Evolutionary conservation across 2,888 invertebrate species (phyloP), one percentile per base, ranked within the genome.

Genomic region (Agriotes lineatus): DNA sequence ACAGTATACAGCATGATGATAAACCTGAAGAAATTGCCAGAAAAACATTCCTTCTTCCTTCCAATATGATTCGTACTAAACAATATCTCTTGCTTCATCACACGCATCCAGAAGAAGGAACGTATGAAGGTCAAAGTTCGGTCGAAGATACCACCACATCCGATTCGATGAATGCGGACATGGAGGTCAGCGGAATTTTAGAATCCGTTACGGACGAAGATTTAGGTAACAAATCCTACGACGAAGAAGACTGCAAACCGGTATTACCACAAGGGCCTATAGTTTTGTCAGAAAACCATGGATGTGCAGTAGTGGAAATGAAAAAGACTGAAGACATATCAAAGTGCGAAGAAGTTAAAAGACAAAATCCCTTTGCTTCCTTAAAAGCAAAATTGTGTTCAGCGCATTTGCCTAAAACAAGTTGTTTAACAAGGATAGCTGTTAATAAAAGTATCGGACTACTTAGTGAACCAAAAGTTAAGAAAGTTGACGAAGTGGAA

Each of bases 1-100:
- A 87, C 69, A 86, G 85, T 65, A 86, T 85, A 69, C 85, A 85
- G 62, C 87, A 87, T 75, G 86, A 86, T 62, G 87, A 86, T 42
- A 85, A 85, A 75, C 86, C 86, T 0, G 87, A 87, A 76, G 86
- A 86, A 72, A 75, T 85, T 22, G 84, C 83, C 1, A 76, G 82
- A 65, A 82, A 82, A 72, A 81, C 84, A 58, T 75, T 86, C 60
- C 81, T 83, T 25, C 76, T 84, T 68, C 84, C 85, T 20, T 82
- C 83, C n/a, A 44, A 10, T 39, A 19, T 62, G 12, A 20, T 48
- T 25, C 77, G 81, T 60, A 81, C 81, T 19, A 83, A 81, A 73
- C 83, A 83, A 48, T 81, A 82, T 66, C 70, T 83, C 25, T 71
- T 84, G 12, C 73, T 83, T 16, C 82, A 83, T 48, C 82, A 81